These are phyloP conservation scores for Mus pahari DNA, from an alignment of 2,113 vertebrate genomes.

Conservation along the genomic window DNA sequence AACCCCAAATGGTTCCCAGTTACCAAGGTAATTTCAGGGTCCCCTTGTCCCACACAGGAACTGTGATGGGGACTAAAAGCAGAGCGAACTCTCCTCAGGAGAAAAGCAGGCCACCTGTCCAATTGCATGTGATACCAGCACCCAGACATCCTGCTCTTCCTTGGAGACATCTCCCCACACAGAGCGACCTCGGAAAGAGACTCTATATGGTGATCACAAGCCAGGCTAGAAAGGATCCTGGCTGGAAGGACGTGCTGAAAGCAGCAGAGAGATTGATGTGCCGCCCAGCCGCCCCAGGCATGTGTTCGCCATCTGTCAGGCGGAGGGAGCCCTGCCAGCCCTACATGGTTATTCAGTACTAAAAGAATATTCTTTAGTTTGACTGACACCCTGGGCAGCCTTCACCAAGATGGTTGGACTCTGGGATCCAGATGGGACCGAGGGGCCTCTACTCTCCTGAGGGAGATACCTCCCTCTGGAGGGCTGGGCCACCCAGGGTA, in stretches of 20 bases:
- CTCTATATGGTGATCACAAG: conserved; percentile 15
- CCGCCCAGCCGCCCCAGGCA: conserved; percentile 73
- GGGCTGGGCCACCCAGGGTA: conserved; percentile 84
- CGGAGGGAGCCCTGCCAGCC: conserved; percentile 80
- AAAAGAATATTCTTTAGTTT: conserved; percentile 85
- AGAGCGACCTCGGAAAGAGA: background rate
- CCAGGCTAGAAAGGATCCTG: conserved; percentile 67
- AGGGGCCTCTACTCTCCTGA: conserved; percentile 74
- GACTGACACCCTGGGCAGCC: conserved; percentile 83
- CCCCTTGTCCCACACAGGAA: conserved; percentile 50
- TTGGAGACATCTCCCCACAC: background rate
- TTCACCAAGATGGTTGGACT: conserved; percentile 78
- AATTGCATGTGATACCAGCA: conserved; percentile 35
- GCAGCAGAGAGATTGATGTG: conserved; percentile 82
- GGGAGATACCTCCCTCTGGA: conserved; percentile 78
- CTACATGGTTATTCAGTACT: conserved; percentile 80
- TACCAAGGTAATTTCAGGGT: background rate
- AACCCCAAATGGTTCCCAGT: conserved; percentile 56
- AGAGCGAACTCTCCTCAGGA: background rate
- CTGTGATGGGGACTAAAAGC: background rate
- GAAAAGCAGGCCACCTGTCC: background rate
- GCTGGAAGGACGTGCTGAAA: conserved; percentile 80
- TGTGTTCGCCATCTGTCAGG: conserved; percentile 85
- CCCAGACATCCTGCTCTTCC: background rate
- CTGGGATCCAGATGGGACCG: conserved; percentile 84